Evolutionary conservation across 2,113 vertebrate species (phyloP).

Genomic region (Lethenteron camtschaticum): DNA sequence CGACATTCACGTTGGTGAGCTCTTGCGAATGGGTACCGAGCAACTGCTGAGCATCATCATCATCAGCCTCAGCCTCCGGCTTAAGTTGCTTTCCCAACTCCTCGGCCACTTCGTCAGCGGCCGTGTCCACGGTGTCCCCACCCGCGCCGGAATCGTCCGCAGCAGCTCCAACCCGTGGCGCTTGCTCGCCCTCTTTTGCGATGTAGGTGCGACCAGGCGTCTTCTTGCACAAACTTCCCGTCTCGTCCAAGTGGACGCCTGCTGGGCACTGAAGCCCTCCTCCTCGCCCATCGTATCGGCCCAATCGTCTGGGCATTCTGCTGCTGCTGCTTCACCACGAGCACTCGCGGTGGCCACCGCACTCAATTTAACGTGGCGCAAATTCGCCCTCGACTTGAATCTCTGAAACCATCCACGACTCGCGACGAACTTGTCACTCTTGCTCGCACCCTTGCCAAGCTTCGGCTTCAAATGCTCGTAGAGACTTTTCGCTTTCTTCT

Average conservation of each 20-base stretch:
- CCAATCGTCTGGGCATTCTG: background rate
- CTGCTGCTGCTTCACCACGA: background rate
- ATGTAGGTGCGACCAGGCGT: conserved; percentile 10
- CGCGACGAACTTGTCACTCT: background rate
- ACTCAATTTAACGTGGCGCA: conserved; percentile 9
- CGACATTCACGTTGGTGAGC: conserved; percentile 6
- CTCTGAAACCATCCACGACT: conserved; percentile 8
- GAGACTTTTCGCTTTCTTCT: background rate
- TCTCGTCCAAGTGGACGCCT: conserved; percentile 13
- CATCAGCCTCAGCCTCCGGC: background rate
- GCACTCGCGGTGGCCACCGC: background rate
- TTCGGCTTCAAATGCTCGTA: background rate
- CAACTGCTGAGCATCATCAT: conserved; percentile 5
- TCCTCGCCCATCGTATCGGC: conserved; percentile 5
- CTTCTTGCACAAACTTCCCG: conserved; percentile 12
- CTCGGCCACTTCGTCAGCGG: background rate
- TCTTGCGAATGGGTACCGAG: background rate
- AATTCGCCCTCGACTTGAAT: conserved; percentile 10
- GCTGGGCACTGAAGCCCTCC: conserved; percentile 4
- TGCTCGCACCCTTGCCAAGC: background rate
- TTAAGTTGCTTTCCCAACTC: background rate
- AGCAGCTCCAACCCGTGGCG: conserved; percentile 3
- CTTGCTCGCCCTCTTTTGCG: conserved; percentile 8
- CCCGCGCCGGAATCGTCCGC: conserved; percentile 6
- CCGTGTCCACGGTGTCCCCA: background rate